Conservation (phyloP, 2,797 vertebrate genomes). For the Acridotheres tristis region DNA sequence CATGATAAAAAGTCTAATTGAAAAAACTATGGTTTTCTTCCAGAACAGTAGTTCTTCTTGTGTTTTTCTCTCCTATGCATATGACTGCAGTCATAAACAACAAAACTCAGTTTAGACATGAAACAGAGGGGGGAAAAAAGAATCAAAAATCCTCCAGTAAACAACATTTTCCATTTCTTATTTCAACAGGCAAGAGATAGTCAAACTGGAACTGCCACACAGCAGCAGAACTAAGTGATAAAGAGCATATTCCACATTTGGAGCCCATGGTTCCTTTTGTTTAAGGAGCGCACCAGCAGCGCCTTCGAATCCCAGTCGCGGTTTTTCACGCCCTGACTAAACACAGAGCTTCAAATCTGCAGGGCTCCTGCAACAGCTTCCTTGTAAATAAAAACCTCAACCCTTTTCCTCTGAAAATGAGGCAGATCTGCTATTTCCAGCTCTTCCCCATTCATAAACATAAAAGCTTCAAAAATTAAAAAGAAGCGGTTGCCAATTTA, state of each 20-base stretch:
- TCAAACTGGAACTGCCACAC: not conserved
- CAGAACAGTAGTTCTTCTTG: not conserved
- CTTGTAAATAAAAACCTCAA: not conserved
- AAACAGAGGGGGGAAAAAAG: not conserved
- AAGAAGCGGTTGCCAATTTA: not conserved
- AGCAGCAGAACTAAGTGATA: not conserved
- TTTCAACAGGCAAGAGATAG: not conserved
- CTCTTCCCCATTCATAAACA: not conserved
- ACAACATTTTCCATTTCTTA: not conserved
- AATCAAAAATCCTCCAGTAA: not conserved
- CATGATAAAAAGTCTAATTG: not conserved
- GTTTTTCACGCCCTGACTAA: not conserved
- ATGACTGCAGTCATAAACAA: not conserved
- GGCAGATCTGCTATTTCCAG: not conserved
- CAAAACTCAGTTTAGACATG: not conserved
- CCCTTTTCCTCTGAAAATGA: not conserved
- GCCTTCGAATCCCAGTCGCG: not conserved
- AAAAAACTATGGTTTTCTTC: conserved; percentile 4
- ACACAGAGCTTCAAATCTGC: not conserved
- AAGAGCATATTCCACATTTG: not conserved
- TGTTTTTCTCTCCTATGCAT: not conserved
- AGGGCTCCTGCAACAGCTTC: not conserved
- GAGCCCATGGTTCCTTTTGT: not conserved
- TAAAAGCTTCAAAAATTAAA: not conserved
- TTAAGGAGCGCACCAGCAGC: not conserved